Conservation (phyloP, 35 echinoderm and acorn worm species). For the Anneissia japonica region DNA sequence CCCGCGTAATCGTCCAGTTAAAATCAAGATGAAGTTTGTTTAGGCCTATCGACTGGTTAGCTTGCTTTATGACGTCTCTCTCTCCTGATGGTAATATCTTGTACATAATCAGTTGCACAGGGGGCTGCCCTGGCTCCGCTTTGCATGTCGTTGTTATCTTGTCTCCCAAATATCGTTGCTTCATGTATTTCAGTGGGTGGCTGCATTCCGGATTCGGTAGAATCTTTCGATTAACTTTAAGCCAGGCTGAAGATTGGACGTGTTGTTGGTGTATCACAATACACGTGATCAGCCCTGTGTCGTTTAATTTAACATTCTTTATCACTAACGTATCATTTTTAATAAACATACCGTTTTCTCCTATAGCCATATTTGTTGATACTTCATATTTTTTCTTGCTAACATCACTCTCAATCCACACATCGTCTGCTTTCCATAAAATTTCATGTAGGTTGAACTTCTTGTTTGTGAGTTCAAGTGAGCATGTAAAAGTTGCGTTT, state of each 20-base stretch:
- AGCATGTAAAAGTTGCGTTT: neutral
- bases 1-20: neutral
- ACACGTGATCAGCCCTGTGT: neutral
- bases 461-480: neutral
- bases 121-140: neutral
- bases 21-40: neutral
- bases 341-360: neutral
- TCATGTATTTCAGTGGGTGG: neutral
- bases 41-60: neutral
- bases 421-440: neutral
- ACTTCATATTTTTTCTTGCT: neutral
- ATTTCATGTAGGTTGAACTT: neutral
- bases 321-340: neutral
- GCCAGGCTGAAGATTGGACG: neutral
- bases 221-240: neutral
- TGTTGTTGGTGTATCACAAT: neutral
- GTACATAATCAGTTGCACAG: neutral
- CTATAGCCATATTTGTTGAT: neutral
- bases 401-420: neutral
- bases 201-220: neutral
- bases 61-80: neutral
- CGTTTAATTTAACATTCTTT: neutral
- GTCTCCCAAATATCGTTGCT: neutral
- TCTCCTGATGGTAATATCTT: neutral
- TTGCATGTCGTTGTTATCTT: neutral